Base-by-base conservation (phyloP, 2,113 vertebrate species). In the Pomatostomus ruficeps region DNA sequence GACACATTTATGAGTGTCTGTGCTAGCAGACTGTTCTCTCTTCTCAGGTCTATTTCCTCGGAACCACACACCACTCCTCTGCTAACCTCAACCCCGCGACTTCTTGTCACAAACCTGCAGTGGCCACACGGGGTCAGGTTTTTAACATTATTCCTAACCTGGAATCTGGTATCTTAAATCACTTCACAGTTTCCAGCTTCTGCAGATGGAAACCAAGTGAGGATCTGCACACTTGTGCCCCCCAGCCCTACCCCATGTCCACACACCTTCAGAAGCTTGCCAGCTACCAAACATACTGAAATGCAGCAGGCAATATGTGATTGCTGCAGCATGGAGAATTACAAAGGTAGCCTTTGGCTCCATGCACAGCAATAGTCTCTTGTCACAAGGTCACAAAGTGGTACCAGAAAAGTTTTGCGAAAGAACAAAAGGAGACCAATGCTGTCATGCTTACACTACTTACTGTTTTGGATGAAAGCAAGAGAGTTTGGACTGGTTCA, bases 381-480 rank as follows among this genome's bases (percentile, higher is more conserved):
- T 1, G 1, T 22, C 51, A 17, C 0, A 42, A 11, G 3, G 24
- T 24, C 81, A 83, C 24, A 16, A 43, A 36, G 12, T 11, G 4
- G 7, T 26, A 36, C 31, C 36, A 33, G 57, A 12, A 7, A 62
- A 9, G 14, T 48, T 81, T 36, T 49, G 31, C 36, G 43, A 26
- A 90, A 93, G 14, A 76, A 12, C 18, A 85, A 83, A 82, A 45
- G 22, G 25, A 70, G 18, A 46, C 29, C 7, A 86, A 66, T 48
- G 9, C 29, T 36, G 24, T 31, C 10, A 86, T 20, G 31, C 11
- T 82, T 80, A n/a, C 1, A 54, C 35, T 8, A 67, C 88, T 97
- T 98, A 98, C 99, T 98, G 97, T 93, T 84, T 98, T 97, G 6
- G 98, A 98, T n/a, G 98, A 99, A 63, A 99, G 97, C 68, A 99